These are phyloP conservation scores for Thyatira batis DNA, from an alignment of 2,888 invertebrate species.

Conservation along the genomic window DNA sequence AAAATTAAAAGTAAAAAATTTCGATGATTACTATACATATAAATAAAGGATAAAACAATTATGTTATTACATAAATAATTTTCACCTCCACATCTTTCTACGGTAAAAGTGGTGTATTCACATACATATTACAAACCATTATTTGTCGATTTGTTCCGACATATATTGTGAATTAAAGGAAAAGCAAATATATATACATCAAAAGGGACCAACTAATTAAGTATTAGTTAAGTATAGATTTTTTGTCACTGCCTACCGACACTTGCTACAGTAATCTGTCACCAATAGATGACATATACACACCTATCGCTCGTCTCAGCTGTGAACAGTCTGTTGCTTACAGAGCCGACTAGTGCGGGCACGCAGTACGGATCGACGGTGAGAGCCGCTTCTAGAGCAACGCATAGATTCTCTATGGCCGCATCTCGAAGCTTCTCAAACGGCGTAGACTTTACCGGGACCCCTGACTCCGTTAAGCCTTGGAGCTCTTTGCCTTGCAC, in stretches of 20 bases:
- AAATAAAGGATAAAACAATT: too few relatives aligned
- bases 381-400: slow-evolving; percentile 95
- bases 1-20: slow-evolving; percentile 14
- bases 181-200: too few relatives aligned
- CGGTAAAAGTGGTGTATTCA: too few relatives aligned
- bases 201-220: too few relatives aligned
- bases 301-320: slow-evolving; percentile 94
- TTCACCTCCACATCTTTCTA: too few relatives aligned
- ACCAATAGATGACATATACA: slow-evolving; percentile 8
- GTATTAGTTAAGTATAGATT: too few relatives aligned
- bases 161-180: too few relatives aligned
- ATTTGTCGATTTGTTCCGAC: too few relatives aligned
- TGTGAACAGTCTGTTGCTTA: slow-evolving; percentile 97
- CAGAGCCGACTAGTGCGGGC: slow-evolving; percentile 96
- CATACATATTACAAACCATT: too few relatives aligned
- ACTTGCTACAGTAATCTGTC: not conserved
- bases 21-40: not conserved
- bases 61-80: too few relatives aligned
- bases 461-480: slow-evolving; percentile 77
- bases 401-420: slow-evolving; percentile 97
- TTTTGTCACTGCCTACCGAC: too few relatives aligned
- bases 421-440: slow-evolving; percentile 97
- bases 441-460: slow-evolving; percentile 82
- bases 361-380: slow-evolving; percentile 95
- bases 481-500: slow-evolving; percentile 86